Evolutionary conservation across 2,113 vertebrate species (phyloP), one percentile per base, ranked within the genome.

Genomic region (Psilopsiagon aymara): DNA sequence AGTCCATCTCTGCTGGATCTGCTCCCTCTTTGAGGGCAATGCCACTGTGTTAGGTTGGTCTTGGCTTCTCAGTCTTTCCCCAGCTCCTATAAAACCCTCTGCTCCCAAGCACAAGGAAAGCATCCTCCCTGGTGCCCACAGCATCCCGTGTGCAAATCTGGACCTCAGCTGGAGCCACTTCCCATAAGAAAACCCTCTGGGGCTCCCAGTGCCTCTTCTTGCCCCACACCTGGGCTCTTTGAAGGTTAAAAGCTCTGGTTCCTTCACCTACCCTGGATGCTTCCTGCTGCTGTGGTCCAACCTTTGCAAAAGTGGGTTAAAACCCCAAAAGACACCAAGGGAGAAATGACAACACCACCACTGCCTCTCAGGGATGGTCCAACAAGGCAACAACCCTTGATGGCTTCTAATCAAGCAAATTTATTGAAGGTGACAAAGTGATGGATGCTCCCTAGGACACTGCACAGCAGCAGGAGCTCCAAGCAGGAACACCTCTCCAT

Each of bases 291-390:
- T 62, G 19, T 64, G 62, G 57, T 47, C 43, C 82, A 53, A 63
- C 11, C 17, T 59, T 75, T 52, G 14, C 49, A 62, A 70, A 90
- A 90, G 28, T 1, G 16, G 28, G 5, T 88, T 81, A 69, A 59
- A 83, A 73, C 3, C 23, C n/a, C 18, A 51, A 71, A 76, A 71
- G 53, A 27, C 17, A 33, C 13, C 4, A 17, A 64, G 24, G 25
- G 28, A 62, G 47, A 82, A 44, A 39, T 24, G 39, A 55, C 60
- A 88, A 1, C 64, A 70, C 7, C 47, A 47, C 3, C 0, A 0
- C 66, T 71, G 35, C 69, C n/a, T 68, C 43, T 37, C 12, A 14
- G 2, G 1, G 46, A 51, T 27, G 17, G 47, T 88, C 66, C 47
- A 64, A 28, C 44, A 37, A n/a, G 18, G 64, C 46, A 84, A 71